phyloP scores from a whole-genome alignment of 1,140 invertebrate species.

The Ganaspis sp. region DNA sequence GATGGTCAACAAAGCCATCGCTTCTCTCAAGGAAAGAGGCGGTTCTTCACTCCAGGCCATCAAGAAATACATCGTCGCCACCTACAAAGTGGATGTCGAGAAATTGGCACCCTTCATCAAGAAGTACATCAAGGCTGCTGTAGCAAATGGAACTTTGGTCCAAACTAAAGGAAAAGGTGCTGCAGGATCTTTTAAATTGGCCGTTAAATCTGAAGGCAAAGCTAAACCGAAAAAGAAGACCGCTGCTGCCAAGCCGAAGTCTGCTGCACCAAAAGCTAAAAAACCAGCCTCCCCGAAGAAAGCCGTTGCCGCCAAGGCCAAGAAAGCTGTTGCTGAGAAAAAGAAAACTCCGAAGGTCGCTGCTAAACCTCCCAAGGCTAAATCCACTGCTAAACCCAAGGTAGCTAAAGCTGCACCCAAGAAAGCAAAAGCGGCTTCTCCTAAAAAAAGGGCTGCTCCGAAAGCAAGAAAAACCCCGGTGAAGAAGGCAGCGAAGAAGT shows the following conservation, averaged over 20 bases:
- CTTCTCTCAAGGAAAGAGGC: conserved; percentile 74
- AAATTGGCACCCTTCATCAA: conserved; percentile 70
- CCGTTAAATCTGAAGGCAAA: conserved; percentile 34
- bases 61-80: conserved; percentile 77
- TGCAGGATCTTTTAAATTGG: conserved; percentile 73
- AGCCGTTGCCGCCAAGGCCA: conserved; percentile 40
- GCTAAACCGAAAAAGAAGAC: background rate
- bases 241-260: conserved; percentile 29
- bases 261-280: conserved; percentile 38
- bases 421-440: conserved; percentile 48
- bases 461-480: conserved; percentile 46
- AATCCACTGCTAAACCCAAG: conserved; percentile 44
- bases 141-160: conserved; percentile 63
- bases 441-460: conserved; percentile 45
- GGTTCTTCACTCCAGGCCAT: conserved; percentile 78
- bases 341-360: conserved; percentile 41
- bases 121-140: conserved; percentile 71
- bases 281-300: conserved; percentile 46
- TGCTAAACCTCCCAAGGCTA: conserved; percentile 32
- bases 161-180: conserved; percentile 75
- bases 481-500: conserved; percentile 28
- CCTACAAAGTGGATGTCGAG: conserved; percentile 74
- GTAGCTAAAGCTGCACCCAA: conserved; percentile 42
- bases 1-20: conserved; percentile 76
- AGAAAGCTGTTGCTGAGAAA: conserved; percentile 43